Conservation (phyloP, 2,888 invertebrate species). For the Drosophila ochracea region DNA sequence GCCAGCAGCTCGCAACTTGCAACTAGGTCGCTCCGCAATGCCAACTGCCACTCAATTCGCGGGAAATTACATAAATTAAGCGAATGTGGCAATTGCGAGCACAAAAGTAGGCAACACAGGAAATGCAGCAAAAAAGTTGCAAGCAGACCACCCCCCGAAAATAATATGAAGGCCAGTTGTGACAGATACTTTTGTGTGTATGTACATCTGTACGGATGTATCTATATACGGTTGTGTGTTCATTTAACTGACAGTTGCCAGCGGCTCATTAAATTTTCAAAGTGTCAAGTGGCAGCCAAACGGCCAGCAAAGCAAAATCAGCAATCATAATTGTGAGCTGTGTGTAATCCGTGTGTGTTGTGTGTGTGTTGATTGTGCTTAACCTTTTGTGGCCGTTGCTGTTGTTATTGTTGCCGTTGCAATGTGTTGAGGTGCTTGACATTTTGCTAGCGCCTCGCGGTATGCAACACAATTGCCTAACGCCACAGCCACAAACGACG, state of each 20-base stretch:
- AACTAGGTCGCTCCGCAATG: conserved; percentile 58
- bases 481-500: conserved; percentile 23
- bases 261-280: conserved; percentile 70
- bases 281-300: conserved; percentile 47
- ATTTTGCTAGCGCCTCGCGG: conserved; percentile 65
- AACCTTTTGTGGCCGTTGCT: conserved; percentile 58
- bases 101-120: conserved; percentile 32
- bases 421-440: conserved; percentile 70
- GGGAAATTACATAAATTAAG: conserved; percentile 69
- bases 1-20: conserved; percentile 27
- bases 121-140: conserved; percentile 64
- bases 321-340: background rate
- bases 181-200: background rate
- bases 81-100: conserved; percentile 18
- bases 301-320: conserved; percentile 28
- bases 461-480: conserved; percentile 66
- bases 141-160: conserved; percentile 6
- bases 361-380: conserved; percentile 48
- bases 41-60: conserved; percentile 57
- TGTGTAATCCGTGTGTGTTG: background rate
- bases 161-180: conserved; percentile 49
- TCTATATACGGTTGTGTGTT: background rate
- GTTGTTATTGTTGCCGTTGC: conserved; percentile 37
- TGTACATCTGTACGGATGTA: background rate
- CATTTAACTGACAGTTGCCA: conserved; percentile 67